A percentile compares a stretch with the other conserved stretches of the same genome.
These are phyloP conservation scores for Serinus canaria DNA, from an alignment of 2,113 vertebrate genomes.

Conservation along the genomic window DNA sequence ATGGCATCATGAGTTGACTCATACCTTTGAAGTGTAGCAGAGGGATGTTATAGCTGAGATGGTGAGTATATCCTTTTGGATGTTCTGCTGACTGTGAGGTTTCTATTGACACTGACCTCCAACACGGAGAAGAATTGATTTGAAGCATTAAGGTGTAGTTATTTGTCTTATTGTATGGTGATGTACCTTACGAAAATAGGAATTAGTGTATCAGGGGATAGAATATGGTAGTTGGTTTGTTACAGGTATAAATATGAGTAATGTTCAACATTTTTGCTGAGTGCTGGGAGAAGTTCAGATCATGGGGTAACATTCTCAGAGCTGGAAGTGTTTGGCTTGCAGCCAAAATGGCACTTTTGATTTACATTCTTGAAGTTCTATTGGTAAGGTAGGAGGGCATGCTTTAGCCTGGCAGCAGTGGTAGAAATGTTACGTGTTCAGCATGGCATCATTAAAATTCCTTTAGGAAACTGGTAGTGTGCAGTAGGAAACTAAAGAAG, in stretches of 20 bases:
- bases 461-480: neutral
- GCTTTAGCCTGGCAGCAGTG: neutral
- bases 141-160: neutral
- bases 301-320: neutral
- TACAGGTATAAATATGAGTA: neutral
- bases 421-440: neutral
- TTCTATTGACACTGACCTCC: neutral
- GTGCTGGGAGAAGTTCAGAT: neutral
- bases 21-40: neutral
- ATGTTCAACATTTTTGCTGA: neutral
- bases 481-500: neutral
- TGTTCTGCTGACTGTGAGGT: neutral
- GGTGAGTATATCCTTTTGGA: neutral
- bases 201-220: neutral
- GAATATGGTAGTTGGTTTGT: neutral
- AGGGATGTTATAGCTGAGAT: neutral
- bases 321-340: neutral
- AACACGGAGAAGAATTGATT: neutral
- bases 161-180: neutral
- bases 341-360: neutral
- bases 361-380: neutral
- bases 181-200: neutral
- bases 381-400: neutral
- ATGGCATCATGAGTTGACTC: neutral
- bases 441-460: neutral